A percentile compares a stretch with the other conserved stretches of the same genome.
phyloP scores from a whole-genome alignment of 1,140 invertebrate species.

The Cryptotermes secundus region DNA sequence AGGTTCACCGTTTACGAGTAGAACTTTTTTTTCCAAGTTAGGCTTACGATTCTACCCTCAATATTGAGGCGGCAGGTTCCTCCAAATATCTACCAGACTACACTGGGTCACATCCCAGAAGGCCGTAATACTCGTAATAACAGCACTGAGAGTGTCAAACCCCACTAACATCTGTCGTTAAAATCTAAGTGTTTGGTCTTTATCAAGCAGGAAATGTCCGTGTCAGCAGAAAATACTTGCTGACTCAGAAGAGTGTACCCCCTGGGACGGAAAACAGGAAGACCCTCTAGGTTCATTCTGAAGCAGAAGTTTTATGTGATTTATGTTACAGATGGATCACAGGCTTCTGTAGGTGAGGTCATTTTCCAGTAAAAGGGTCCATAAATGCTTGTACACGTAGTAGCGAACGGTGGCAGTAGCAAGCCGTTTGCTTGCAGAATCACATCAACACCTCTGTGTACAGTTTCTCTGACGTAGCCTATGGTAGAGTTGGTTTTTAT shows the following conservation, averaged over 20 bases:
- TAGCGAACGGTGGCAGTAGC: background rate
- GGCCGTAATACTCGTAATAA: too few relatives aligned
- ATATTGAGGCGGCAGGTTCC: too few relatives aligned
- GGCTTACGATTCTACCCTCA: too few relatives aligned
- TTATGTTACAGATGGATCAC: background rate
- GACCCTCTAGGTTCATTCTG: background rate
- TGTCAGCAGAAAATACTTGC: conserved; percentile 2
- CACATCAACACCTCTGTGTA: background rate
- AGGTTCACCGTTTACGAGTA: too few relatives aligned
- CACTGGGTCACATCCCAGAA: too few relatives aligned
- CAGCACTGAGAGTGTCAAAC: too few relatives aligned
- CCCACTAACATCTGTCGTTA: too few relatives aligned
- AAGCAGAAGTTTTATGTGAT: background rate
- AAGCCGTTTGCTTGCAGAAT: background rate
- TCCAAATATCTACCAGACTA: too few relatives aligned
- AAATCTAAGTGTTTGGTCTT: too few relatives aligned
- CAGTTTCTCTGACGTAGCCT: background rate
- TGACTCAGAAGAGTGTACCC: background rate
- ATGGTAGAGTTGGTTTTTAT: background rate
- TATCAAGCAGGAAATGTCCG: too few relatives aligned
- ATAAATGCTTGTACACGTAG: background rate
- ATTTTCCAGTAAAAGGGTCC: background rate
- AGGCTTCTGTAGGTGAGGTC: background rate
- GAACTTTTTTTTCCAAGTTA: too few relatives aligned
- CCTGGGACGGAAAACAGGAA: background rate